Conservation (phyloP, 2,888 invertebrate genomes). For the Psylliodes chrysocephalus region DNA sequence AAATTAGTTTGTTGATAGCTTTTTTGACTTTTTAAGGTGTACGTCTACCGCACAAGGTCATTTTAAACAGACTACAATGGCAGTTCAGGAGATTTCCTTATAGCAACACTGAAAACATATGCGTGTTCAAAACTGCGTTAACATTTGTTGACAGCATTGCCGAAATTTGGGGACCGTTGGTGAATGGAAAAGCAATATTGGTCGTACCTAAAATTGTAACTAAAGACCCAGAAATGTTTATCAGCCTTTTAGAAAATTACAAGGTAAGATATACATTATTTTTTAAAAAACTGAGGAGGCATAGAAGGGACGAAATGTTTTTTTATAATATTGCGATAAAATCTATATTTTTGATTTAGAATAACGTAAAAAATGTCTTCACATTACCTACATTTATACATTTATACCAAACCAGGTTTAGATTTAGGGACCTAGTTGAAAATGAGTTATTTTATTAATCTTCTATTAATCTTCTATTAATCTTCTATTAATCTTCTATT, state of each 20-base stretch:
- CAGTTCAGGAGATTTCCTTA: constrained; percentile 88
- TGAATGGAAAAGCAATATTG: constrained; percentile 77
- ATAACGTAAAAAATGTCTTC: no score
- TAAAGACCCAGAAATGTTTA: constrained; percentile 81
- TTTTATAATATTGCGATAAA: no score
- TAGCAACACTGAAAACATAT: constrained; percentile 71
- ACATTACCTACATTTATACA: no score
- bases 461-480: no score
- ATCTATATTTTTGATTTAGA: no score
- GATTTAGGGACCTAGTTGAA: no score
- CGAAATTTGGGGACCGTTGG: constrained; percentile 87
- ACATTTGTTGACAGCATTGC: constrained; percentile 92
- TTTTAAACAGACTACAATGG: constrained; percentile 87
- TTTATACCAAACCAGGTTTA: no score
- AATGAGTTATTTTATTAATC: no score
- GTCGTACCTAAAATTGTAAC: constrained; percentile 80
- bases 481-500: no score
- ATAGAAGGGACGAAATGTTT: no score
- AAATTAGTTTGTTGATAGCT: no score
- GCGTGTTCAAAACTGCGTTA: constrained; percentile 90
- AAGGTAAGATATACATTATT: constrained; percentile 66
- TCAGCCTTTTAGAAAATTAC: constrained; percentile 75
- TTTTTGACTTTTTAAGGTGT: constrained; percentile 73
- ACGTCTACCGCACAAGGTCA: constrained; percentile 78
- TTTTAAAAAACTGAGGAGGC: no score